Conservation (phyloP, 2,113 vertebrate genomes). For the Heterotis niloticus region DNA sequence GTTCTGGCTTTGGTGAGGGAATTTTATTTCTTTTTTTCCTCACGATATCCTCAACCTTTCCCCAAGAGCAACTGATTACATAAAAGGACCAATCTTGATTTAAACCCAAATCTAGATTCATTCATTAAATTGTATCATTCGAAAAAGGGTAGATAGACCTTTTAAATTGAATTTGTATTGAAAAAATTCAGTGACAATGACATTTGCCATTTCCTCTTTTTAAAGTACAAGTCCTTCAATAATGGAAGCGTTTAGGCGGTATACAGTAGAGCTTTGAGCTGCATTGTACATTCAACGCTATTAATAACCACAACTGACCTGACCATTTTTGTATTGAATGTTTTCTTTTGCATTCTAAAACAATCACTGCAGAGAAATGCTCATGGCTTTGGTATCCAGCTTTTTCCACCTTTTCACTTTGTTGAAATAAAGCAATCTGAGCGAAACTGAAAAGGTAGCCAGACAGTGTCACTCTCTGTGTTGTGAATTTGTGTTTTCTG, state of each 20-base stretch:
- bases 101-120: neutral
- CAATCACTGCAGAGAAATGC: too few species aligned
- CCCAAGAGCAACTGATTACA: neutral
- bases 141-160: neutral
- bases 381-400: too few species aligned
- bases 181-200: neutral
- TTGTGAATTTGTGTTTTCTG: neutral
- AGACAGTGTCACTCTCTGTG: neutral
- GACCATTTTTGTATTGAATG: too few species aligned
- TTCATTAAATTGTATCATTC: slow-evolving; percentile 8
- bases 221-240: neutral
- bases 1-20: neutral
- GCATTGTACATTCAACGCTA: too few species aligned
- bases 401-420: too few species aligned
- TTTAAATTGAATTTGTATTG: neutral
- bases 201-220: neutral
- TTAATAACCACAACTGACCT: too few species aligned
- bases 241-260: too few species aligned
- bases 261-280: too few species aligned
- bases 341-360: too few species aligned
- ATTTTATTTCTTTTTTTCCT: neutral
- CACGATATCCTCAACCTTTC: neutral
- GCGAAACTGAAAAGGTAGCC: too few species aligned
- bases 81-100: neutral
- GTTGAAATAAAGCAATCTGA: too few species aligned